Percentiles rank a stretch among this genome's conserved stretches.
These are phyloP conservation scores for Octonoba sinensis DNA, from an alignment of 2,888 invertebrate genomes.

Conservation along the genomic window DNA sequence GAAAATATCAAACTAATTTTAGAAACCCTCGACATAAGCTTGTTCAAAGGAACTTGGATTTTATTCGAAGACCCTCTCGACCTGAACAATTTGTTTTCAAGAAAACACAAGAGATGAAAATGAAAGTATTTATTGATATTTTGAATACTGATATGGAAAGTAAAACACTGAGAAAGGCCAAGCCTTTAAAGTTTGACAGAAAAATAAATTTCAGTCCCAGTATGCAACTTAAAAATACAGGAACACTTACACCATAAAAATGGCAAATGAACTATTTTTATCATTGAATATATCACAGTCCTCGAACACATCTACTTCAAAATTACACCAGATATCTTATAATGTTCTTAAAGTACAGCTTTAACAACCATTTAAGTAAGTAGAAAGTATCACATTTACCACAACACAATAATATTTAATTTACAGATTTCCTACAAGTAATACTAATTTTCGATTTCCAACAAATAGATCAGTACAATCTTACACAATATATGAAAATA, in stretches of 20 bases:
- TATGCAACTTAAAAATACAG: slow-evolving; percentile 41
- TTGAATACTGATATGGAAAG: slow-evolving; percentile 25
- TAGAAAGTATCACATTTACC: too few relatives aligned
- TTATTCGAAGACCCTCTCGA: too few relatives aligned
- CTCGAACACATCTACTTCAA: slow-evolving; percentile 15
- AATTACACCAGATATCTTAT: not conserved
- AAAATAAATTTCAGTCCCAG: slow-evolving; percentile 50
- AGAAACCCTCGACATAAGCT: too few relatives aligned
- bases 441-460: not conserved
- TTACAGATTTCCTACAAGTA: not conserved
- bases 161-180: slow-evolving; percentile 46
- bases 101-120: slow-evolving; percentile 16
- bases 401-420: too few relatives aligned
- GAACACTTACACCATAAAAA: slow-evolving; percentile 54
- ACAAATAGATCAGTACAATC: not conserved
- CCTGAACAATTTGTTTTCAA: not conserved
- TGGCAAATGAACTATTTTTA: slow-evolving; percentile 37
- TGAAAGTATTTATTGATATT: slow-evolving; percentile 43
- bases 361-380: too few relatives aligned
- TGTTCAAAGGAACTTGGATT: too few relatives aligned
- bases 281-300: slow-evolving; percentile 51
- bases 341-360: too few relatives aligned
- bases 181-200: slow-evolving; percentile 22
- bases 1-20: too few relatives aligned
- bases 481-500: too few relatives aligned